Evolutionary conservation across 1,140 invertebrate genomes (phyloP).

Genomic region (Drosophila erecta): DNA sequence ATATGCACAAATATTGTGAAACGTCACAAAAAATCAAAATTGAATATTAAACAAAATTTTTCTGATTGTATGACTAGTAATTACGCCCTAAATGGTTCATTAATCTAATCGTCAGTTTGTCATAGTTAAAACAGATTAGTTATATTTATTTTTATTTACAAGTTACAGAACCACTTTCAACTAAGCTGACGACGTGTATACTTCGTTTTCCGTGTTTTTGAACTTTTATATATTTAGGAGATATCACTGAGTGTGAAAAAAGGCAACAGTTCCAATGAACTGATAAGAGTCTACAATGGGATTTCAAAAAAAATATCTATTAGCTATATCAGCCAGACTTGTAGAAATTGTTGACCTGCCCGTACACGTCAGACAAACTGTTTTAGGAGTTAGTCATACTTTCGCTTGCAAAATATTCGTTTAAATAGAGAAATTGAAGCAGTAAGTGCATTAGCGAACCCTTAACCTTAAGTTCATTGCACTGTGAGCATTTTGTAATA

Average conservation of each 20-base stretch:
- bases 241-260: not conserved
- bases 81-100: not conserved
- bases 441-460: not conserved
- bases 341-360: not conserved
- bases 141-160: no score
- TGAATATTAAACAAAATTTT: not conserved
- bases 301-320: constrained; percentile 3
- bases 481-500: constrained; percentile 1
- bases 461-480: constrained; percentile 31
- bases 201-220: no score
- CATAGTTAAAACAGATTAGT: no score
- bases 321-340: not conserved
- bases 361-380: constrained; percentile 18
- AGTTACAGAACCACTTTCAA: no score
- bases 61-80: not conserved
- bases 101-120: no score
- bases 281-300: constrained; percentile 10
- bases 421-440: constrained; percentile 3
- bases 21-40: constrained; percentile 21
- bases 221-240: no score
- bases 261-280: not conserved
- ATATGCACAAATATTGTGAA: constrained; percentile 27
- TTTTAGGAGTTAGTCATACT: constrained; percentile 21
- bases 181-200: no score
- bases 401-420: not conserved